Evolutionary conservation across 2,113 vertebrate species (phyloP).

Genomic region (Poeciliopsis prolifica): DNA sequence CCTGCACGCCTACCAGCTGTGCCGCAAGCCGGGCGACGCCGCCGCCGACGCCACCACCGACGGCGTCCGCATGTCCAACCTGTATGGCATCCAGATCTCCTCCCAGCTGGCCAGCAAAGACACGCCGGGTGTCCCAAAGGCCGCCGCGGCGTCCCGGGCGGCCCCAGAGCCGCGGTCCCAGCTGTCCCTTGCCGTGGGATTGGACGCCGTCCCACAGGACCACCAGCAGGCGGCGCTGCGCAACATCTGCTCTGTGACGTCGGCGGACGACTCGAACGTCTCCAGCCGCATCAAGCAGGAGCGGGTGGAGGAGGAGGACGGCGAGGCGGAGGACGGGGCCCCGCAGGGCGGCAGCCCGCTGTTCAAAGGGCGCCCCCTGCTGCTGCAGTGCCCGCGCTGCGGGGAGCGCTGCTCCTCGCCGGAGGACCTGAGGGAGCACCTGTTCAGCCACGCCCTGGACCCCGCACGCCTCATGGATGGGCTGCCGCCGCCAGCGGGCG

Average conservation of each 20-base stretch:
- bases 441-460: slow-evolving; percentile 87
- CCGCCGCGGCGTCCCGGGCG: slow-evolving; percentile 59
- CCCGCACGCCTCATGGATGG: slow-evolving; percentile 84
- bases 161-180: slow-evolving; percentile 77
- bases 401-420: slow-evolving; percentile 90
- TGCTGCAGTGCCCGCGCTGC: slow-evolving; percentile 90
- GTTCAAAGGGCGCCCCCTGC: slow-evolving; percentile 77
- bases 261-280: slow-evolving; percentile 82
- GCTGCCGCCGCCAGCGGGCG: slow-evolving; percentile 62
- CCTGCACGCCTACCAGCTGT: slow-evolving; percentile 94
- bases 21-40: slow-evolving; percentile 82
- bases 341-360: slow-evolving; percentile 69
- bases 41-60: slow-evolving; percentile 81
- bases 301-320: slow-evolving; percentile 82
- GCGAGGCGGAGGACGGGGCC: slow-evolving; percentile 65
- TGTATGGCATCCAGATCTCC: slow-evolving; percentile 98
- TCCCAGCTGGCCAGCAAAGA: slow-evolving; percentile 87
- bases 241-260: slow-evolving; percentile 73
- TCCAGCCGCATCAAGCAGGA: slow-evolving; percentile 87
- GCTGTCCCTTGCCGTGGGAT: slow-evolving; percentile 85
- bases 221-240: slow-evolving; percentile 73
- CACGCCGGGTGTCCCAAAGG: slow-evolving; percentile 71
- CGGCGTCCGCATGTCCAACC: slow-evolving; percentile 88
- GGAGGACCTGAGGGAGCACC: slow-evolving; percentile 85
- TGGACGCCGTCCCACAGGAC: slow-evolving; percentile 81